A percentile compares a stretch with the other conserved stretches of the same genome.
Evolutionary conservation across 2,113 vertebrate species (phyloP).

Genomic region (Planiliza haematocheilus): DNA sequence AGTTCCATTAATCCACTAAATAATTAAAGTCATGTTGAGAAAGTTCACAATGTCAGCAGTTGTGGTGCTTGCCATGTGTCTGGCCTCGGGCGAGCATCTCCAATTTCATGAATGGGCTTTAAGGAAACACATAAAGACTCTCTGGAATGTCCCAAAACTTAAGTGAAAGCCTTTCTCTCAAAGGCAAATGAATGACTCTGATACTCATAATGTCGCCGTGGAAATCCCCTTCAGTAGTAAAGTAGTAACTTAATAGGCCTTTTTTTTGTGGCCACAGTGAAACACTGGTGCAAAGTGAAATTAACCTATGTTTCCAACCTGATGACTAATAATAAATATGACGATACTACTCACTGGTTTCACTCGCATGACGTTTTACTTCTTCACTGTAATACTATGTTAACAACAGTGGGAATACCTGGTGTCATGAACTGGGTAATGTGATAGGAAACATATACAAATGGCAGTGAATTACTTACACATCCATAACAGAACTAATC

Average conservation of each 20-base stretch:
- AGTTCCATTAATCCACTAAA: background rate
- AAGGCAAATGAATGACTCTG: conserved; percentile 37
- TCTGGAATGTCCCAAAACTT: conserved; percentile 50
- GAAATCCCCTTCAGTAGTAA: conserved; percentile 57
- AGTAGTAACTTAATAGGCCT: conserved; percentile 32
- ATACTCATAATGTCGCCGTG: conserved; percentile 39
- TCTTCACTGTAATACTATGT: background rate
- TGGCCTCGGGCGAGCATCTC: conserved; percentile 26
- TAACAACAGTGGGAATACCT: too few relatives aligned
- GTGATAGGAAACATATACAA: too few relatives aligned
- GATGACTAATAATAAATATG: background rate
- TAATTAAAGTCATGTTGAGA: background rate
- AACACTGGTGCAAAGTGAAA: conserved; percentile 7
- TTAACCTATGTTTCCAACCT: background rate
- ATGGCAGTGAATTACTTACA: too few relatives aligned
- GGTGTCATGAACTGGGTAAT: too few relatives aligned
- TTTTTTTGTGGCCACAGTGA: conserved; percentile 28
- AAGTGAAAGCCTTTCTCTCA: conserved; percentile 17
- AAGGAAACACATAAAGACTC: conserved; percentile 10
- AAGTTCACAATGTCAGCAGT: conserved; percentile 8
- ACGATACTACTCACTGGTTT: conserved; percentile 1
- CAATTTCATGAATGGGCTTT: conserved; percentile 25
- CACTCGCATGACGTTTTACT: conserved; percentile 6
- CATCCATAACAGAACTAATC: too few relatives aligned
- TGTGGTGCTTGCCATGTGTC: conserved; percentile 17